Evolutionary conservation across 2,888 invertebrate genomes (phyloP).

Genomic region (Entomobrya proxima): DNA sequence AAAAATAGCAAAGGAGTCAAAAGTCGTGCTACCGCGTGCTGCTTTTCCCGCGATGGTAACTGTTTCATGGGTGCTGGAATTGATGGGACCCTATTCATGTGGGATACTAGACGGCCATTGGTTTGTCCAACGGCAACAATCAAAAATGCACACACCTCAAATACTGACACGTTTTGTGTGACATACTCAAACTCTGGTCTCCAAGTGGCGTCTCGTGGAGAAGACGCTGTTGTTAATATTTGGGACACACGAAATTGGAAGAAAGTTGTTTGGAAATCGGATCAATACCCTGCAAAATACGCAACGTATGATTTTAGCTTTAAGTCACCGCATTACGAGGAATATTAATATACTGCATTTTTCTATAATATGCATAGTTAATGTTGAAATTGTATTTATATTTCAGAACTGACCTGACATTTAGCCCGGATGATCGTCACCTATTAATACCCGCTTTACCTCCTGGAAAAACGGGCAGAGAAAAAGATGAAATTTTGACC

Average conservation of each 20-base stretch:
- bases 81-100: conserved; percentile 97
- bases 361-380: neutral
- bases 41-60: conserved; percentile 90
- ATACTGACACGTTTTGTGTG: conserved; percentile 89
- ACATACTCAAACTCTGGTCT: conserved; percentile 92
- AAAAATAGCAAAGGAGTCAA: conserved; percentile 90
- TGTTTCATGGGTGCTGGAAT: conserved; percentile 93
- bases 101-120: conserved; percentile 95
- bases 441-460: conserved; percentile 73
- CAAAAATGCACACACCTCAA: conserved; percentile 87
- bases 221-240: conserved; percentile 95
- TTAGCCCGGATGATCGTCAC: conserved; percentile 92
- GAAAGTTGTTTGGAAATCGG: conserved; percentile 82
- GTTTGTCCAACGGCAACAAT: conserved; percentile 80
- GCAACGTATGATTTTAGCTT: conserved; percentile 77
- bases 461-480: conserved; percentile 69
- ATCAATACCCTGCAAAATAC: conserved; percentile 88
- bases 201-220: conserved; percentile 87
- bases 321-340: too few relatives aligned
- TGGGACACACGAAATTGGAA: conserved; percentile 95
- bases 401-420: conserved; percentile 82
- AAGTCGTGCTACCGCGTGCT: conserved; percentile 89
- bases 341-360: too few relatives aligned
- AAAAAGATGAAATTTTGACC: conserved; percentile 68
- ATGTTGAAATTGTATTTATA: conserved; percentile 8